Base-by-base conservation (phyloP, 2,888 invertebrate species). In the Ectobius pallidus region DNA sequence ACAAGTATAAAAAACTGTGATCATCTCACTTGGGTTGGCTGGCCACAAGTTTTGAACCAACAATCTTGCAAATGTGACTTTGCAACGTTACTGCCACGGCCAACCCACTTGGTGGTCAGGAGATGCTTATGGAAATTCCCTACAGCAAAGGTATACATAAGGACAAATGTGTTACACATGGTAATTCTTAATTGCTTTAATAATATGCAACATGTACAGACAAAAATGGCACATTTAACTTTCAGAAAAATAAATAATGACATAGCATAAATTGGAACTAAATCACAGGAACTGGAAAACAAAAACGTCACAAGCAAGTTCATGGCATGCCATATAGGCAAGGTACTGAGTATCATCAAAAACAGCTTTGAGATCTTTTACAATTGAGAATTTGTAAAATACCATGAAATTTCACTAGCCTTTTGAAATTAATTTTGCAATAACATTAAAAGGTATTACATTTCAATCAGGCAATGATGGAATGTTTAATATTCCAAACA, bases 211-310 rank as follows among this genome's bases (percentile, higher is more conserved):
- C 25, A 25, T 25, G 16, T 25, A 52, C 25, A 52, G 9, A 52
- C 52, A 52, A 52, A 52, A 52, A n/a, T 52, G 52, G 52, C 52
- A 52, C 52, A 52, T 52, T 52, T 52, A 52, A n/a, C n/a, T n/a
- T n/a, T 25, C 20, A 52, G 20, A 46, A 46, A 9, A 25, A 52
- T 25, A 52, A 52, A 25, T 6, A 25, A 52, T n/a, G 46, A 46
- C 6, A 46, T 46, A 1, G 49, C 18, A 49, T 20, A 18, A 20
- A 18, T 18, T 49, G 3, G 49, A 25, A 52, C 52, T 25, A 25
- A 52, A 25, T 0, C 20, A 52, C 9, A 18, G 9, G n/a, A 49
- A 49, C 3, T 49, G 18, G 4, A 2, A 49, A 4, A n/a, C 20
- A 52, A 52, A 25, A 25, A 14, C 25, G 20, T 52, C 52, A 52